Evolutionary conservation across 2,113 vertebrate genomes (phyloP).

Genomic region (Misgurnus anguillicaudatus): DNA sequence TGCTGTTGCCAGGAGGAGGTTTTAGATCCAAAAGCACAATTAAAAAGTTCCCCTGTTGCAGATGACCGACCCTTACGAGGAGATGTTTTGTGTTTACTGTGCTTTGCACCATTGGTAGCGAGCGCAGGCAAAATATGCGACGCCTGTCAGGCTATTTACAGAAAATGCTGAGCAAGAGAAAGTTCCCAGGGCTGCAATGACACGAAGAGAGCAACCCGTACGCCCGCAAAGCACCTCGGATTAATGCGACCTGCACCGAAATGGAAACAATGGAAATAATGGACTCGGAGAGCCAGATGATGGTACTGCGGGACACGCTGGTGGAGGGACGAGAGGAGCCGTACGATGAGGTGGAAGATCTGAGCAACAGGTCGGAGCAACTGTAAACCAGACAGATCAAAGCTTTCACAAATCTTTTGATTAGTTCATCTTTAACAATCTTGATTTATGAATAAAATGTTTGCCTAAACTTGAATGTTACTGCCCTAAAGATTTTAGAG

Average conservation of each 20-base stretch:
- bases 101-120: neutral
- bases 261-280: slow-evolving; percentile 67
- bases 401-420: too few species aligned
- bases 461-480: too few species aligned
- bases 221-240: slow-evolving; percentile 18
- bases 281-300: slow-evolving; percentile 71
- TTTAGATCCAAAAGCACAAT: neutral
- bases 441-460: neutral
- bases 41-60: neutral
- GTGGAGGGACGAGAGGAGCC: slow-evolving; percentile 47
- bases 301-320: slow-evolving; percentile 62
- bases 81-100: neutral
- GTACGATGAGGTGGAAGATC: slow-evolving; percentile 74
- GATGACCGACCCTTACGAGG: neutral
- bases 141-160: slow-evolving; percentile 87
- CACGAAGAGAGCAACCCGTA: slow-evolving; percentile 25
- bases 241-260: slow-evolving; percentile 39
- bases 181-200: slow-evolving; percentile 51
- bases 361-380: slow-evolving; percentile 78
- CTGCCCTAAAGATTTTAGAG: too few species aligned
- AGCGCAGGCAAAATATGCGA: slow-evolving; percentile 55
- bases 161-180: slow-evolving; percentile 82
- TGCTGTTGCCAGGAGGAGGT: too few species aligned
- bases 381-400: neutral
- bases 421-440: neutral